Base-by-base conservation (phyloP, 1,140 invertebrate genomes). In the Samia ricini region DNA sequence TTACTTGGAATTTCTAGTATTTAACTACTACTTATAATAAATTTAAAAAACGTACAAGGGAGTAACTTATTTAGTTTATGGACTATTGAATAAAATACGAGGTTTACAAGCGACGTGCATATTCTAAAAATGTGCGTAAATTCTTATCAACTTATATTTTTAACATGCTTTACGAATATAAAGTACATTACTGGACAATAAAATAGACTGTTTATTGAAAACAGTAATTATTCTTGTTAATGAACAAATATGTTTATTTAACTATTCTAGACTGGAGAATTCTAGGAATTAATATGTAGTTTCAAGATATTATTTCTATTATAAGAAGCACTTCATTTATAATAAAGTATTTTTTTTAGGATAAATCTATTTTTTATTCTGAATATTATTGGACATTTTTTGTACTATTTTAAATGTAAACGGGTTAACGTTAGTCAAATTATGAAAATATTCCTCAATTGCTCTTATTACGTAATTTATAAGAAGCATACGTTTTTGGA, bases 1-100 rank as follows among this genome's bases (percentile, higher is more conserved):
- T 54, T 26, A 20, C 60, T 23, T 49, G n/a, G n/a, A 20, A 50
- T 49, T 48, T 49, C 48, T 33, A 63, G 57, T 23, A 24, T 57
- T 63, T 19, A 50, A 50, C 54, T 57, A n/a, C n/a, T n/a, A n/a
- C n/a, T n/a, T n/a, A 21, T 36, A 48, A 51, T 60, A 36, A 19
- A 26, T 18, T 49, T 63, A 24, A 42, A 56, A 19, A 57, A 7
- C 33, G 22, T 29, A 18, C 20, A 48, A n/a, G 21, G 18, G 29
- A 55, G 56, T 18, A 29, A 23, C 33, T 24, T 50, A 24, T 29
- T 29, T 29, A 29, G 26, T 29, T 33, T 12, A 42, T 54, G 20
- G 24, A 29, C 51, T 55, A 51, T 55, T 12, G n/a, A 18, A 48
- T 33, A 24, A 24, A 26, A 19, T 55, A 10, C 52, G 24, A 5